Base-by-base conservation (phyloP, 2,797 vertebrate genomes). In the Enteromius unitaeniatus region DNA sequence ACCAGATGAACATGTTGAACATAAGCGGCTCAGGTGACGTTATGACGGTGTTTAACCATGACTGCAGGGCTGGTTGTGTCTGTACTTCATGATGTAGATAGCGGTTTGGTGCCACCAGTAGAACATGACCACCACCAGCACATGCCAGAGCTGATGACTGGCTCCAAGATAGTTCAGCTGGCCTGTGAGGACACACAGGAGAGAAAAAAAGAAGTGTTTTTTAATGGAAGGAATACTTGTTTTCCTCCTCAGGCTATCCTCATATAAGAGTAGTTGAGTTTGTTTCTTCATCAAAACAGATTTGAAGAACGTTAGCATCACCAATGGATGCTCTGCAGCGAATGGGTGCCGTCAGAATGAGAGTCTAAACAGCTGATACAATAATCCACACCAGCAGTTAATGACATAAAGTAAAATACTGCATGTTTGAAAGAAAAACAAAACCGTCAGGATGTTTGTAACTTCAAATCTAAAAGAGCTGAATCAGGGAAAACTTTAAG, bases 91-190 rank as follows among this genome's bases (percentile, higher is more conserved):
- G 92, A 99, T 97, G 89, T 96, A 93, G 19, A 98, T 92, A 0
- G 97, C 97, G 1, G 97, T 97, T 84, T 99, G 97, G 83, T 99
- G 98, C 98, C 98, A 99, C 98, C 98, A 99, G 74, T 99, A 99
- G 85, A 99, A 93, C 98, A 99, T 99, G 84, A 96, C 89, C 45
- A 99, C 98, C 76, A 99, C 97, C 69, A 99, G 95, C 76, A 99
- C 64, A n/a, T 99, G 98, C 98, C 98, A 99, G 28, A 99, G 90
- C 89, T 99, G 98, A 93, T 99, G 98, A 89, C 98, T 99, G 10
- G 98, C 98, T 1, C 98, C 97, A 78, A 99, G 91, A 93, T 99
- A 99, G 95, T 99, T 99, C 87, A 99, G 64, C 92, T 99, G 97
- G 72, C 98, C 98, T 99, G 86, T 3, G 37, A 62, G 21, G 53